Conservation (phyloP, 2,113 vertebrate species). For the Blennius ocellaris region DNA sequence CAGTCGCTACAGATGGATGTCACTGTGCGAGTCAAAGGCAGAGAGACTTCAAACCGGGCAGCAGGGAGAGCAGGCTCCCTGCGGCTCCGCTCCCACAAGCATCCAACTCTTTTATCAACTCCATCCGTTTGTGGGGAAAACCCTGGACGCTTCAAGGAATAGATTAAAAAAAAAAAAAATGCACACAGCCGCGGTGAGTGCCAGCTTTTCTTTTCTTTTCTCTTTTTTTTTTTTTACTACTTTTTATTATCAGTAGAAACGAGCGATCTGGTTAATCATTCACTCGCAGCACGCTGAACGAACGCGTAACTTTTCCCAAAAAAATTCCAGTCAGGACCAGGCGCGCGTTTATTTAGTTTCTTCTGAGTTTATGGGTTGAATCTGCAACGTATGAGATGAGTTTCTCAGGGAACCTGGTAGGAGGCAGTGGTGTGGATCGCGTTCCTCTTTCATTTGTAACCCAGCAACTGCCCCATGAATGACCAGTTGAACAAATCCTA, state of each 20-base stretch:
- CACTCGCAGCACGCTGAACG: neutral
- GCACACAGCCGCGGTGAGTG: slow-evolving; percentile 34
- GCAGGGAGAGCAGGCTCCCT: slow-evolving; percentile 44
- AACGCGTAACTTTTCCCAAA: slow-evolving; percentile 16
- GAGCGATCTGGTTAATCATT: neutral
- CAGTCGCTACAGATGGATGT: slow-evolving; percentile 64
- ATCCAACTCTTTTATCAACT: slow-evolving; percentile 46
- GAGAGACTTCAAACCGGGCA: slow-evolving; percentile 50
- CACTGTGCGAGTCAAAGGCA: slow-evolving; percentile 58
- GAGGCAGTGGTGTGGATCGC: slow-evolving; percentile 65
- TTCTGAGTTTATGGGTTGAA: neutral
- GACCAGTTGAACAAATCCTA: slow-evolving; percentile 73
- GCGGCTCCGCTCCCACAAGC: slow-evolving; percentile 54
- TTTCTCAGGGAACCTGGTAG: slow-evolving; percentile 40
- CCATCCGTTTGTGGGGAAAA: slow-evolving; percentile 31
- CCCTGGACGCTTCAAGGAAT: slow-evolving; percentile 22
- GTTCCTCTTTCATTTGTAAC: slow-evolving; percentile 80
- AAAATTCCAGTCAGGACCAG: neutral
- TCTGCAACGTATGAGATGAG: neutral
- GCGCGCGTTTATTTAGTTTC: slow-evolving; percentile 10
- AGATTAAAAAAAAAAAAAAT: no score
- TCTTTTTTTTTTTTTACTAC: slow-evolving; percentile 15
- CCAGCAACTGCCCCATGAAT: slow-evolving; percentile 81
- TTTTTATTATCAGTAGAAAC: neutral
- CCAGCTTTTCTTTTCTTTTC: slow-evolving; percentile 6